Base-by-base conservation (phyloP, 2,888 invertebrate species). In the Caradrina clavipalpis region DNA sequence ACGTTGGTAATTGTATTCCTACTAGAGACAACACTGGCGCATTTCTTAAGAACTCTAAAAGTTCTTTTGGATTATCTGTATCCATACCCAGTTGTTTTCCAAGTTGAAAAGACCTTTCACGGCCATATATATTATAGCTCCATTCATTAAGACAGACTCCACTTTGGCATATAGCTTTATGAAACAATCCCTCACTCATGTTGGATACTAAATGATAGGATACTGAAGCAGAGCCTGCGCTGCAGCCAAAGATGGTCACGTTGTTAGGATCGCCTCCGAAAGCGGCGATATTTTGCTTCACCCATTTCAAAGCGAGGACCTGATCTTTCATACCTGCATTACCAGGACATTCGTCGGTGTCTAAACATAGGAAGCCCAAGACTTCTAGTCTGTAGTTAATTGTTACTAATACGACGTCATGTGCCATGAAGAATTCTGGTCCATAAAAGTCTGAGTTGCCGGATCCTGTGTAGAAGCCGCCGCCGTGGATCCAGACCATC, bases 401-500 rank as follows among this genome's bases (percentile, higher is more conserved):
- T 8, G 96, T 96, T 50, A 96, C 95, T 58, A 96, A 88, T 47
- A 96, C 83, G 21, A 95, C 87, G 57, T 95, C 90, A 54, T 95
- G 92, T 19, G 84, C 87, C 91, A 96, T 91, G 66, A 96, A 91
- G 82, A 94, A 96, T 57, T 96, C 96, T 2, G 96, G 96, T 8
- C 96, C 96, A 78, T 95, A 96, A 71, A 90, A 94, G 76, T 96
- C 95, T 0, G 94, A 94, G 83, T 95, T 93, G 2, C 96, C 95
- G 4, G 96, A 96, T 53, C 96, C 96, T 15, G 96, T 95, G 84
- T 95, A 94, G 78, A 95, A 96, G 26, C 91, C 94, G 31, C 96
- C 96, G 15, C 96, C 96, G 79, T 96, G 96, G 42, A 96, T 95
- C 96, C 96, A 96, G 35, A 96, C 89, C 92, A 96, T 91, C 1